Conservation (phyloP, 2,113 vertebrate species). For the Rallus limicola region DNA sequence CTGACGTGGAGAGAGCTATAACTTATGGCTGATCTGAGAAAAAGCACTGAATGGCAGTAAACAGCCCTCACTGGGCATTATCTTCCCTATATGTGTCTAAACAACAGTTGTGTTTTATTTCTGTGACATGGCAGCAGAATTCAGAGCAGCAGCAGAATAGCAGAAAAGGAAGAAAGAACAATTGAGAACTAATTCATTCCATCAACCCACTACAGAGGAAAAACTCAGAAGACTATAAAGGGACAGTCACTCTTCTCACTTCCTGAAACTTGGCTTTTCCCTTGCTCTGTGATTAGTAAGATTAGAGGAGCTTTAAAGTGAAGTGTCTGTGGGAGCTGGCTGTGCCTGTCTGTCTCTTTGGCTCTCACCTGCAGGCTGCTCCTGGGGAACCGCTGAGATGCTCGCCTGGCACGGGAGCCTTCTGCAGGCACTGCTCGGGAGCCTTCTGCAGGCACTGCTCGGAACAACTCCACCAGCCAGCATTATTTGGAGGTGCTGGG, state of each 20-base stretch:
- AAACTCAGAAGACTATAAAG: constrained; percentile 3
- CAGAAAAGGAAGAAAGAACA: constrained; percentile 27
- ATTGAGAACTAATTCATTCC: constrained; percentile 35
- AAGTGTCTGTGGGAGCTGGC: background rate
- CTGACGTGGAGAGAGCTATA: background rate
- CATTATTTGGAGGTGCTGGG: accelerated
- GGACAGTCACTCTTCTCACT: background rate
- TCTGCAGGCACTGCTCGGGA: background rate
- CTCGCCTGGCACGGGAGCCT: background rate
- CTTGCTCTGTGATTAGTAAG: background rate
- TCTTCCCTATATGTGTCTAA: background rate
- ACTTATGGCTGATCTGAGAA: background rate
- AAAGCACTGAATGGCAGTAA: background rate
- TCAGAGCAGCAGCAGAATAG: constrained; percentile 45
- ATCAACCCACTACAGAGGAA: background rate
- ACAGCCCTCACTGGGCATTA: background rate
- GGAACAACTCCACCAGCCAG: accelerated
- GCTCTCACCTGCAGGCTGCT: background rate
- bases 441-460: background rate
- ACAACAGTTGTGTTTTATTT: constrained; percentile 15
- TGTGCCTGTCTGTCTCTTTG: background rate
- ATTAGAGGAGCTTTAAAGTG: constrained; percentile 13
- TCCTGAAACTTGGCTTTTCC: background rate
- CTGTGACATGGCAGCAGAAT: constrained; percentile 24
- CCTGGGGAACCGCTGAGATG: background rate